phyloP scores from a whole-genome alignment of 2,797 vertebrate species.

The Spheniscus humboldti region DNA sequence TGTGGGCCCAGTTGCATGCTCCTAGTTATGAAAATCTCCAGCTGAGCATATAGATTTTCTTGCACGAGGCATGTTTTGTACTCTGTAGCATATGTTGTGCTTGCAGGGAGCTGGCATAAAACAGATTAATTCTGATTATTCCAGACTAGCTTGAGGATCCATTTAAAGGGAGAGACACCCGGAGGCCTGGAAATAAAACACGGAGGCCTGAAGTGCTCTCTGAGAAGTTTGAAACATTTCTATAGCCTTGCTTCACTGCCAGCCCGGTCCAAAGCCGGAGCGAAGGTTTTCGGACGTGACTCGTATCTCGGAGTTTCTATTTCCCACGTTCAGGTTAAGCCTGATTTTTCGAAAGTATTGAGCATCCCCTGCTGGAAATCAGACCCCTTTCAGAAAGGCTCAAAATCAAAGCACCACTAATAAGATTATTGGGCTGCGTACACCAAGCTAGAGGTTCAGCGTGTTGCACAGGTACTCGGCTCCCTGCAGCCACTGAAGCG shows the following conservation, averaged over 20 bases:
- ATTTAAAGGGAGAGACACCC: not conserved
- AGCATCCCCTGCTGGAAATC: slow-evolving; percentile 49
- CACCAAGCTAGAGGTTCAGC: no score
- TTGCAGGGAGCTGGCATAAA: slow-evolving; percentile 12
- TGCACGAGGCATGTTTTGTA: not conserved
- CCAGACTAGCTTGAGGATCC: not conserved
- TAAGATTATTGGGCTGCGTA: not conserved
- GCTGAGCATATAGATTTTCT: not conserved
- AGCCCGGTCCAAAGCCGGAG: not conserved
- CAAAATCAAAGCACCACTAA: not conserved
- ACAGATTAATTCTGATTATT: not conserved
- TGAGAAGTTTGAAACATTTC: not conserved
- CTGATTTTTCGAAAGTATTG: not conserved
- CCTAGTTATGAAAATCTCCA: not conserved
- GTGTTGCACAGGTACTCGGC: not conserved
- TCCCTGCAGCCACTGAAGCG: not conserved
- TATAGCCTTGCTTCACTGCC: not conserved
- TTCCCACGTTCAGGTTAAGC: not conserved
- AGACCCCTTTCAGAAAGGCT: not conserved
- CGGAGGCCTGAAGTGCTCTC: not conserved
- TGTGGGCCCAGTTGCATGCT: not conserved
- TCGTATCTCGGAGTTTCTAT: not conserved
- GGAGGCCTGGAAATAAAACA: not conserved
- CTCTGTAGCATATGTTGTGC: not conserved
- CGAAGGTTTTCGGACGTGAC: not conserved